Evolutionary conservation across 2,888 invertebrate species (phyloP).

Genomic region (Hemicrepidius hirtus): DNA sequence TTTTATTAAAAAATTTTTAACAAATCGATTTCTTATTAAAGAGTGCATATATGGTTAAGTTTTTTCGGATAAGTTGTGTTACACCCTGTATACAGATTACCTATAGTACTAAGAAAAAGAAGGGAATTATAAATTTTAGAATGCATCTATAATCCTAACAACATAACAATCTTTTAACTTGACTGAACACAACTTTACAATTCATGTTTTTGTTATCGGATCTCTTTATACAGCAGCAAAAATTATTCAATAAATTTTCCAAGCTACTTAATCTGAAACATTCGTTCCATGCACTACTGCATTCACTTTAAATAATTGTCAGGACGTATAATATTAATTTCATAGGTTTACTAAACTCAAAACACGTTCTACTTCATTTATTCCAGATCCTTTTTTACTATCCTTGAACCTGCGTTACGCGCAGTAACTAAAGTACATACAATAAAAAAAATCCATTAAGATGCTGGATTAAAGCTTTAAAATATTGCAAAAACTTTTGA

Average conservation of each 20-base stretch:
- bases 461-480: not conserved
- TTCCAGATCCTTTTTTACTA: not conserved
- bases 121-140: too few relatives aligned
- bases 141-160: too few relatives aligned
- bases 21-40: too few relatives aligned
- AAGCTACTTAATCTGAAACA: constrained; percentile 2
- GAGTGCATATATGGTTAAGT: too few relatives aligned
- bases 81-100: too few relatives aligned
- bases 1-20: too few relatives aligned
- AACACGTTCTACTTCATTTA: constrained; percentile 31
- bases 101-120: too few relatives aligned
- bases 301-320: constrained; percentile 4
- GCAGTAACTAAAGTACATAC: not conserved
- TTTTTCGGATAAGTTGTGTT: too few relatives aligned
- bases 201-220: not conserved
- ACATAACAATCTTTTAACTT: too few relatives aligned
- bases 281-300: constrained; percentile 8
- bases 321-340: constrained; percentile 22
- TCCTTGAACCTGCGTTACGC: constrained; percentile 27
- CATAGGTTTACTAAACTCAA: not conserved
- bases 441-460: not conserved
- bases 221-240: constrained; percentile 10
- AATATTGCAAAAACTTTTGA: not conserved
- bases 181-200: too few relatives aligned
- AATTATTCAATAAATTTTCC: not conserved